A percentile compares a stretch with the other conserved stretches of the same genome.
phyloP scores from a whole-genome alignment of 2,888 invertebrate genomes.

The Dolomedes plantarius region DNA sequence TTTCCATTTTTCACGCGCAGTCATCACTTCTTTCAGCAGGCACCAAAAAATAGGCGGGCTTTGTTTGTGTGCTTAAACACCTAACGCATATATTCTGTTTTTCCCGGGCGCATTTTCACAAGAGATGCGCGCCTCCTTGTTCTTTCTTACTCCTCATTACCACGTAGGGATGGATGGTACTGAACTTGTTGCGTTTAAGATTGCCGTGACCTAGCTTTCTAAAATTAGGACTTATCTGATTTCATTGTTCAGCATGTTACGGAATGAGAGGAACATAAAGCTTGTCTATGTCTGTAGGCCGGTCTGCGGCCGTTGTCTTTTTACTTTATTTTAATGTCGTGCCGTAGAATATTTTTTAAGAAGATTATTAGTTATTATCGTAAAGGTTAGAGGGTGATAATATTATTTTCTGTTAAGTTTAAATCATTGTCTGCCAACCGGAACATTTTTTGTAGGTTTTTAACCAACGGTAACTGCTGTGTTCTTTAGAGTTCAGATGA shows the following conservation, averaged over 20 bases:
- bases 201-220: slow-evolving; percentile 18
- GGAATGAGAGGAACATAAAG: background rate
- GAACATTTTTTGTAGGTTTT: too few species aligned
- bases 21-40: background rate
- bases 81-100: background rate
- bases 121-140: background rate
- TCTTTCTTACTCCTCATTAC: background rate
- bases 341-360: too few species aligned
- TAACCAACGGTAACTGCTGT: too few species aligned
- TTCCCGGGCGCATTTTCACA: background rate
- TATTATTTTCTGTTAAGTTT: too few species aligned
- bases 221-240: slow-evolving; percentile 43
- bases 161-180: background rate
- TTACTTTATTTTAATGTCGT: too few species aligned
- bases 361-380: too few species aligned
- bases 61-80: background rate
- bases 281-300: background rate
- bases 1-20: background rate
- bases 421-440: too few species aligned
- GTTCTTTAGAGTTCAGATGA: too few species aligned
- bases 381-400: too few species aligned
- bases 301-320: too few species aligned
- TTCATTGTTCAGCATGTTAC: slow-evolving; percentile 9
- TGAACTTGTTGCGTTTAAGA: background rate
- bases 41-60: background rate